phyloP scores from a whole-genome alignment of 2,113 vertebrate genomes.

The Chamaea fasciata region DNA sequence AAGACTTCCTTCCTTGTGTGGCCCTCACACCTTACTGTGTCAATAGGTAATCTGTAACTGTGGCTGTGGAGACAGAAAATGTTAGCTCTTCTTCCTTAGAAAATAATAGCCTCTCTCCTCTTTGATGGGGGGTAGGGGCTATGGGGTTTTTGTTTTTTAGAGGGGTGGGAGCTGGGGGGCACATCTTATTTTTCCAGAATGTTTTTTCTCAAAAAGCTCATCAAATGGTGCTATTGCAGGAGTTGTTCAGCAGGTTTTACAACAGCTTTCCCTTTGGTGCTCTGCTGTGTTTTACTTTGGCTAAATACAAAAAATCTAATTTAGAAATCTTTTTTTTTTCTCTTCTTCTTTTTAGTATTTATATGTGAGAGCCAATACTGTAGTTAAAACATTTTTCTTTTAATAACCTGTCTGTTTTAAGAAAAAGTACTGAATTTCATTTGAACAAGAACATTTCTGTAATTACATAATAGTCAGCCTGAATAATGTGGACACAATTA shows the following conservation, averaged over 20 bases:
- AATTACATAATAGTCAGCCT: not conserved
- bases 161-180: accelerated
- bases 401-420: not conserved
- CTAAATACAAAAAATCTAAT: not conserved
- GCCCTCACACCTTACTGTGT: constrained; percentile 17
- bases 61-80: constrained; percentile 20
- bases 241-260: not conserved
- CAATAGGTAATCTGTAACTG: constrained; percentile 47
- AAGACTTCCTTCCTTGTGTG: constrained; percentile 72
- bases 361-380: not conserved
- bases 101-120: not conserved
- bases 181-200: not conserved
- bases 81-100: not conserved
- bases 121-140: not conserved
- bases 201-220: not conserved
- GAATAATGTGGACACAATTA: not conserved
- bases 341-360: not conserved
- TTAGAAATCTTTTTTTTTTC: not conserved
- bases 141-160: not conserved
- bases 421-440: not conserved
- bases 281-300: not conserved
- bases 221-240: not conserved
- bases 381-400: not conserved
- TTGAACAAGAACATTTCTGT: not conserved
- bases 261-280: not conserved